These are phyloP conservation scores for Corticium candelabrum DNA, from an alignment of 37 sponge, comb jelly and placozoan species.

Conservation along the genomic window DNA sequence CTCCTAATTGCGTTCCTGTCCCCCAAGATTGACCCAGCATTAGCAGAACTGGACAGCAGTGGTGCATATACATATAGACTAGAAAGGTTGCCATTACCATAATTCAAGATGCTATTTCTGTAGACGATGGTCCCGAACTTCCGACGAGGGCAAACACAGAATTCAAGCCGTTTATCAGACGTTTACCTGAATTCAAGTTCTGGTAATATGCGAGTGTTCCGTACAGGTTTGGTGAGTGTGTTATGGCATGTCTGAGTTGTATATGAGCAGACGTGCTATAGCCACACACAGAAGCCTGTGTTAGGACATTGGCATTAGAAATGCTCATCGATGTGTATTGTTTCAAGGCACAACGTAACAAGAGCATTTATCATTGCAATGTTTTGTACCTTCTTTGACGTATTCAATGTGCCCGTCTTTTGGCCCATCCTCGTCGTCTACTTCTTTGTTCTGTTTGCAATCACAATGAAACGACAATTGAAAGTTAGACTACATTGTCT, in stretches of 20 bases:
- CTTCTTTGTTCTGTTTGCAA: slow-evolving; percentile 70
- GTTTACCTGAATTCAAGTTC: slow-evolving; percentile 93
- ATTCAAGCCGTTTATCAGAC: slow-evolving; percentile 84
- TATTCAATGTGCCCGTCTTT: slow-evolving; percentile 90
- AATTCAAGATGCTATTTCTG: neutral
- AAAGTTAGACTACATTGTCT: slow-evolving; percentile 29
- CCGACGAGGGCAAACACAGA: slow-evolving; percentile 74
- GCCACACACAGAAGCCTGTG: no score
- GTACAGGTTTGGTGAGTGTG: no score
- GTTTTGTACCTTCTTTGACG: slow-evolving; percentile 58
- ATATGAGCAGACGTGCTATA: no score
- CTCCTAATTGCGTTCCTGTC: slow-evolving; percentile 85
- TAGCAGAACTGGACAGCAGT: slow-evolving; percentile 42
- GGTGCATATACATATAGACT: slow-evolving; percentile 23
- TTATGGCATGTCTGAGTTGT: neutral
- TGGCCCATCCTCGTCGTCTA: slow-evolving; percentile 56
- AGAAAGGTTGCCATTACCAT: neutral
- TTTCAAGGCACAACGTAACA: slow-evolving; percentile 43
- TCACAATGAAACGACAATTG: slow-evolving; percentile 92
- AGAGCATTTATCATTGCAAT: slow-evolving; percentile 59
- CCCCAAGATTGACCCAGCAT: slow-evolving; percentile 83
- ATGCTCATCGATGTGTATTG: neutral
- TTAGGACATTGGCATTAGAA: neutral
- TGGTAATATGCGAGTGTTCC: slow-evolving; percentile 38
- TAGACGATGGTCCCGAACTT: slow-evolving; percentile 67